These are phyloP conservation scores for Vanessa atalanta DNA, from an alignment of 1,140 invertebrate genomes.

Conservation along the genomic window DNA sequence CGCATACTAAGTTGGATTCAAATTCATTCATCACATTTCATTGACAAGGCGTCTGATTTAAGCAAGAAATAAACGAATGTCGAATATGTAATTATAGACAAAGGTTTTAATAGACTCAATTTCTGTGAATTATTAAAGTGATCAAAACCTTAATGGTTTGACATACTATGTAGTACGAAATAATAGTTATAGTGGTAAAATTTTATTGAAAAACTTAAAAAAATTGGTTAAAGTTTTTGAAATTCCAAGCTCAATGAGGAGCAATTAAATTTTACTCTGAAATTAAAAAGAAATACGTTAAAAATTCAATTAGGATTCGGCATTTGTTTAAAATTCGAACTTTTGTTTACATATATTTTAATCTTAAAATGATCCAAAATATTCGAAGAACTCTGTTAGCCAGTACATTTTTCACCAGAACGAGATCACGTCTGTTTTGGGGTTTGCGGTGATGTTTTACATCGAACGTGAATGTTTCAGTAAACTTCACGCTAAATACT, in stretches of 20 bases:
- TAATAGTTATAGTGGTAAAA: too few relatives aligned
- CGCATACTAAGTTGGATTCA: slow-evolving; percentile 36
- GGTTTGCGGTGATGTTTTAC: neutral
- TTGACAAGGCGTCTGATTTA: slow-evolving; percentile 30
- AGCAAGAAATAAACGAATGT: slow-evolving; percentile 26
- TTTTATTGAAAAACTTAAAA: too few relatives aligned
- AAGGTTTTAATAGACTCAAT: neutral
- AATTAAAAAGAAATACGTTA: neutral
- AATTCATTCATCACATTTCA: slow-evolving; percentile 41
- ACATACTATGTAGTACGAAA: too few relatives aligned
- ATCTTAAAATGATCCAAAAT: slow-evolving; percentile 9
- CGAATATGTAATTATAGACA: slow-evolving; percentile 21
- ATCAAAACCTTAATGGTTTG: too few relatives aligned
- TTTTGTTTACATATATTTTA: slow-evolving; percentile 22
- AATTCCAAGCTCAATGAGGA: too few relatives aligned
- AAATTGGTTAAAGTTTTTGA: too few relatives aligned
- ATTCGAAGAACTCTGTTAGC: slow-evolving; percentile 8
- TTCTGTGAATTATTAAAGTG: too few relatives aligned
- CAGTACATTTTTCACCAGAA: slow-evolving; percentile 37
- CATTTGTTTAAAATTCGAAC: neutral
- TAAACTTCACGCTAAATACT: slow-evolving; percentile 17
- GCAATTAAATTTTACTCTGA: too few relatives aligned
- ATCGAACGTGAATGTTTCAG: slow-evolving; percentile 12
- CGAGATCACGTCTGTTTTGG: slow-evolving; percentile 29
- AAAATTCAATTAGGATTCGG: slow-evolving; percentile 15